These are phyloP conservation scores for Tortrix viridana DNA, from an alignment of 2,888 invertebrate genomes.

Conservation along the genomic window DNA sequence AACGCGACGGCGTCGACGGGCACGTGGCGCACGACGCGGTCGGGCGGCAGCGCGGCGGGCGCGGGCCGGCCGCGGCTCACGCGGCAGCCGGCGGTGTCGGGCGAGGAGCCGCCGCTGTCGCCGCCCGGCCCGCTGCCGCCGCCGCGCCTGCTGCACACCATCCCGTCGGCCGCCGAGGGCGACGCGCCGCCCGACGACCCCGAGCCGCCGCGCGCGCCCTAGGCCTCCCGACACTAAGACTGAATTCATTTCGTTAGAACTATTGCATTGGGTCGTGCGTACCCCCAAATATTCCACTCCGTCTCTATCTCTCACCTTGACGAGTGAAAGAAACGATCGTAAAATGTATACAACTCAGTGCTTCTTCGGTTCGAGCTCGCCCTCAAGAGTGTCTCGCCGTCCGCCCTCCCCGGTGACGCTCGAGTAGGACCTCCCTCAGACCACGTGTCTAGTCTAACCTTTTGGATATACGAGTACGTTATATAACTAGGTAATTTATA, in stretches of 20 bases:
- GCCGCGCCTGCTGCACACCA: constrained; percentile 88
- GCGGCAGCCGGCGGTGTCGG: constrained; percentile 91
- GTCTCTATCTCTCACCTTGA: too few species aligned
- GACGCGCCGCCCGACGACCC: constrained; percentile 82
- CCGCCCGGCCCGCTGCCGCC: constrained; percentile 86
- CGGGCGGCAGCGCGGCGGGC: constrained; percentile 91
- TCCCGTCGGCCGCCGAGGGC: constrained; percentile 90
- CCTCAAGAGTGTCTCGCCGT: not conserved
- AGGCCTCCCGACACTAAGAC: constrained; percentile 54
- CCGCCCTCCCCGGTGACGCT: constrained; percentile 6
- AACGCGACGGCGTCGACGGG: constrained; percentile 95
- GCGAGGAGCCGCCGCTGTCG: constrained; percentile 81
- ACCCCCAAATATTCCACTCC: too few species aligned
- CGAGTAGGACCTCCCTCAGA: too few species aligned
- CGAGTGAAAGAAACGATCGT: too few species aligned
- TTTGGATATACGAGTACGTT: constrained; percentile 27
- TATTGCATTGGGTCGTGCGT: not conserved
- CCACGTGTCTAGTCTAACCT: constrained; percentile 7
- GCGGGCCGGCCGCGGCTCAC: constrained; percentile 72
- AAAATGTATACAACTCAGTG: too few species aligned
- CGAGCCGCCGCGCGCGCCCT: constrained; percentile 49
- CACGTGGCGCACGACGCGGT: constrained; percentile 94
- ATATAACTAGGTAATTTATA: constrained; percentile 19
- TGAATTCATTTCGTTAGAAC: constrained; percentile 9
- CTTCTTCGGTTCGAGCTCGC: not conserved